phyloP scores from a whole-genome alignment of 2,888 invertebrate genomes.

The Drosophila recens region DNA sequence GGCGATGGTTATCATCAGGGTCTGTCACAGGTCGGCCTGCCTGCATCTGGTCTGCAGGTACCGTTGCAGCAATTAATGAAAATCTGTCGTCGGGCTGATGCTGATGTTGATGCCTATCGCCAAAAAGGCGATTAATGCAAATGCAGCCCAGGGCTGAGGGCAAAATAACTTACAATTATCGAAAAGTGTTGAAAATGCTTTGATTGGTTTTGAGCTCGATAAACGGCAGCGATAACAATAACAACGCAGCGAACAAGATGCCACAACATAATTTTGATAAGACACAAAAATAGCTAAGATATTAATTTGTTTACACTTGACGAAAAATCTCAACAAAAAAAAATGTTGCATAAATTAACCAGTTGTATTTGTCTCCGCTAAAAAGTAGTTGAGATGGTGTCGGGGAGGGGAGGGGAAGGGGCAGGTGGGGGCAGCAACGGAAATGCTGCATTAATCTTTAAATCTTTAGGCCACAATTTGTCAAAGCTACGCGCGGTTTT shows the following conservation, averaged over 20 bases:
- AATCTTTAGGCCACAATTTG: conserved; percentile 59
- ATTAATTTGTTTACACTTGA: conserved; percentile 75
- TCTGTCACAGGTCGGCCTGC: neutral
- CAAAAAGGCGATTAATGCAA: conserved; percentile 74
- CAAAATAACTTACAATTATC: conserved; percentile 77
- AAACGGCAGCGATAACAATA: conserved; percentile 48
- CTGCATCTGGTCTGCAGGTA: conserved; percentile 31
- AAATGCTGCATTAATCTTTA: conserved; percentile 73
- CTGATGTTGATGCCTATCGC: conserved; percentile 69
- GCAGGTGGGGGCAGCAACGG: conserved; percentile 43
- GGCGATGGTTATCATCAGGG: conserved; percentile 74
- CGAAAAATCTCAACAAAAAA: conserved; percentile 4
- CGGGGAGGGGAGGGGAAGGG: neutral
- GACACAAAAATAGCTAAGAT: conserved; percentile 51
- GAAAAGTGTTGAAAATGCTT: conserved; percentile 74
- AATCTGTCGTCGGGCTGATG: conserved; percentile 42
- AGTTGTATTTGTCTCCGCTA: neutral
- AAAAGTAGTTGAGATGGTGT: neutral
- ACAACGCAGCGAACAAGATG: conserved; percentile 34
- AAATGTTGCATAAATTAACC: conserved; percentile 45
- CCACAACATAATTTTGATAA: conserved; percentile 46
- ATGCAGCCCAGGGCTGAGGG: conserved; percentile 37
- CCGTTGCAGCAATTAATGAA: conserved; percentile 77
- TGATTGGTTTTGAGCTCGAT: conserved; percentile 60
- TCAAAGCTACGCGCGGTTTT: conserved; percentile 56